A percentile compares a stretch with the other conserved stretches of the same genome.
Conservation (phyloP, 2,888 invertebrate species). For the Lasioglossum lativentre region DNA sequence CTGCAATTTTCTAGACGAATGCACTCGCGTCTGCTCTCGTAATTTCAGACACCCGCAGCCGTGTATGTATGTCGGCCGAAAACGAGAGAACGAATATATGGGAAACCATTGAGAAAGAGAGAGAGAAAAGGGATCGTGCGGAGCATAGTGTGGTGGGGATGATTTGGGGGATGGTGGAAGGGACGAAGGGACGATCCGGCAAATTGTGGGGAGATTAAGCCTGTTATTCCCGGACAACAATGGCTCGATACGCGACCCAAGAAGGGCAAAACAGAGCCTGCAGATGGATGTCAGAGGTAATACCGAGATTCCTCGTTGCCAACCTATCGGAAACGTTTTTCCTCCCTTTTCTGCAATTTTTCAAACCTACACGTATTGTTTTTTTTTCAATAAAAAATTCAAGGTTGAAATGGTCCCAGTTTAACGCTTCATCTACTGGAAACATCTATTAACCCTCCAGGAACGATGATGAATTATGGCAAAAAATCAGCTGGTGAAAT, state of each 20-base stretch:
- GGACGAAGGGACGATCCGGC: conserved; percentile 68
- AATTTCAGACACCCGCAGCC: conserved; percentile 63
- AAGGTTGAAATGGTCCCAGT: neutral
- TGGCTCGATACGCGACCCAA: conserved; percentile 65
- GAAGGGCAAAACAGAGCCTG: conserved; percentile 57
- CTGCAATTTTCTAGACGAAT: conserved; percentile 81
- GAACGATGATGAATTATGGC: too few relatives aligned
- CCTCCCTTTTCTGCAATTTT: neutral
- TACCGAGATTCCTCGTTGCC: conserved; percentile 45
- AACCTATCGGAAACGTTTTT: conserved; percentile 13
- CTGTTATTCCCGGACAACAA: conserved; percentile 78
- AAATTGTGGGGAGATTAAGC: conserved; percentile 76
- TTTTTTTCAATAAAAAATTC: neutral
- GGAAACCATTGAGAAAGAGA: neutral
- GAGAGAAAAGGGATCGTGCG: neutral
- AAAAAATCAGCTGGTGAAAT: too few relatives aligned
- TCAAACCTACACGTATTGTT: neutral
- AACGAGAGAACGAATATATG: conserved; percentile 3
- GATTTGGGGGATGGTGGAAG: conserved; percentile 21
- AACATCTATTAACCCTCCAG: neutral
- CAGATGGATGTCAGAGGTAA: conserved; percentile 72
- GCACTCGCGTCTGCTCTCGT: conserved; percentile 67
- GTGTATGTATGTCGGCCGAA: conserved; percentile 30
- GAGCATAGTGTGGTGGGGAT: conserved; percentile 4
- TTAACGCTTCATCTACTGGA: neutral